Evolutionary conservation across 1,140 invertebrate genomes (phyloP).

Genomic region (Orchesella cincta): DNA sequence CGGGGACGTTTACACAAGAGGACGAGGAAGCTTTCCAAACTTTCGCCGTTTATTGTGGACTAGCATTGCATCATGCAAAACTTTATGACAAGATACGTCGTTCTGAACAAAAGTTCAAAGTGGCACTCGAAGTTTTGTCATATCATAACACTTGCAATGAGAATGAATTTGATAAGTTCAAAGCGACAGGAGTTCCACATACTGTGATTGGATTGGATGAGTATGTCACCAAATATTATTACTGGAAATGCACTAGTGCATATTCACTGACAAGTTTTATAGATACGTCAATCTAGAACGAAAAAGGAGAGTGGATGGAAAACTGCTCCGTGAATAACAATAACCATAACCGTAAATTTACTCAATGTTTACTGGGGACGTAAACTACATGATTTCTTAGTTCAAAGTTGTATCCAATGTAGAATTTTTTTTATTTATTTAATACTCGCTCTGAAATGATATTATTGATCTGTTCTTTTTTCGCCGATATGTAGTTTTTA

Average conservation of each 20-base stretch:
- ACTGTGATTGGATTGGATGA: conserved; percentile 58
- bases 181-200: conserved; percentile 55
- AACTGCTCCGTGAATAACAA: no score
- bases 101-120: conserved; percentile 80
- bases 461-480: no score
- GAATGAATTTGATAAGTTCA: conserved; percentile 66
- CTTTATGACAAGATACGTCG: conserved; percentile 79
- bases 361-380: no score
- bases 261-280: no score
- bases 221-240: conserved; percentile 50
- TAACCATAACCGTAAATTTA: not conserved
- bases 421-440: no score
- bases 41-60: conserved; percentile 81
- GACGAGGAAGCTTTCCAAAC: conserved; percentile 82
- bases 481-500: no score
- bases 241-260: no score
- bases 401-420: no score
- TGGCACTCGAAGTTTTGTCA: conserved; percentile 73
- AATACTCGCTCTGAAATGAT: no score
- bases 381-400: no score
- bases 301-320: no score
- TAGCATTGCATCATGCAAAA: conserved; percentile 81
- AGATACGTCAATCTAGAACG: no score
- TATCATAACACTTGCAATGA: conserved; percentile 79
- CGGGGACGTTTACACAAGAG: conserved; percentile 55